A percentile compares a stretch with the other conserved stretches of the same genome.
Conservation (phyloP, 2,797 vertebrate genomes). For the Sebastes glaucus region DNA sequence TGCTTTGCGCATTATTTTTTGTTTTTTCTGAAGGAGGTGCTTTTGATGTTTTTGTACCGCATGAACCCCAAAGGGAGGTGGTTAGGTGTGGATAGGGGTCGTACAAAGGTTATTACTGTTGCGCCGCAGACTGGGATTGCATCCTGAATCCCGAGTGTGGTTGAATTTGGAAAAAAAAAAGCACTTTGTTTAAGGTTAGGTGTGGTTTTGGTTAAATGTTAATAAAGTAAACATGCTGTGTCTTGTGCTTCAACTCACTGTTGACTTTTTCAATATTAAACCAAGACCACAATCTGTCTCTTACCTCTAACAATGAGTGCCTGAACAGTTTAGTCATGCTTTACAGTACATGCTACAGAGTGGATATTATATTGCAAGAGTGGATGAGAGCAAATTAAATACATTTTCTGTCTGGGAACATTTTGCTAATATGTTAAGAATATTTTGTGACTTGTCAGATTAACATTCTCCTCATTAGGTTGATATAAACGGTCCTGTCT, state of each 20-base stretch:
- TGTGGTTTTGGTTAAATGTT: background rate
- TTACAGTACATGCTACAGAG: background rate
- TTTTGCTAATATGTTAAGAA: background rate
- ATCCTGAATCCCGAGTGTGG: background rate
- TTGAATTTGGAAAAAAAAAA: background rate
- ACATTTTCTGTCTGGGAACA: background rate
- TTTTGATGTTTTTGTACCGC: background rate
- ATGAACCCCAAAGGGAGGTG: background rate
- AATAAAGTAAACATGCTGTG: background rate
- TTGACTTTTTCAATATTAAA: background rate
- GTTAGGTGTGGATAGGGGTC: background rate
- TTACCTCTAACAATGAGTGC: background rate
- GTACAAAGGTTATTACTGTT: background rate
- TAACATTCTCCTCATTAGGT: background rate
- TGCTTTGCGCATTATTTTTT: too few relatives aligned
- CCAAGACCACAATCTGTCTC: background rate
- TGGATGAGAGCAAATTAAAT: background rate
- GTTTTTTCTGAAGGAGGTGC: background rate
- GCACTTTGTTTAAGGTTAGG: background rate
- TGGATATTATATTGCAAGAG: background rate
- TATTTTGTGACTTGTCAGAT: background rate
- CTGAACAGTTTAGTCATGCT: background rate
- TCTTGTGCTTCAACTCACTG: background rate
- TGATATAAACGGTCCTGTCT: background rate
- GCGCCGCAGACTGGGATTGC: too few relatives aligned